These are phyloP conservation scores for Anneissia japonica DNA, from an alignment of 35 echinoderm and acorn worm species.

Conservation along the genomic window DNA sequence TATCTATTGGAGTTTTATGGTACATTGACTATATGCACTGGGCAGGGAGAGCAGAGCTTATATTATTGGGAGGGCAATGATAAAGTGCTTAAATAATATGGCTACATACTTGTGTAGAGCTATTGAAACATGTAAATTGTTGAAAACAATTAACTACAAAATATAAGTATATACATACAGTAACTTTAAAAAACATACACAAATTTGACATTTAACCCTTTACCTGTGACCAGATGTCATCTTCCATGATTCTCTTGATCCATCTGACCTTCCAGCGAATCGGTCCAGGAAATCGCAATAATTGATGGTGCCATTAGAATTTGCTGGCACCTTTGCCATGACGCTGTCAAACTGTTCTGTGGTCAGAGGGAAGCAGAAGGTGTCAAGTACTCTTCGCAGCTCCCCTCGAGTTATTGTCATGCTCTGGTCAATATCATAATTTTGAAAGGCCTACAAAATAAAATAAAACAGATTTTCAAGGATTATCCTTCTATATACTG, in stretches of 20 bases:
- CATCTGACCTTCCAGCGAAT: conserved; percentile 54
- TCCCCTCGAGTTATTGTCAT: conserved; percentile 89
- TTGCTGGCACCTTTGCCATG: conserved; percentile 74
- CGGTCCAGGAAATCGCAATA: conserved; percentile 88
- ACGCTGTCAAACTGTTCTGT: conserved; percentile 94
- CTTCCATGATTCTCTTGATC: conserved; percentile 73
- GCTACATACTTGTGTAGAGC: too few relatives aligned
- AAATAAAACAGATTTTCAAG: not conserved
- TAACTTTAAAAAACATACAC: not conserved
- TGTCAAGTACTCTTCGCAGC: conserved; percentile 81
- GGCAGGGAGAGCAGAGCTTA: too few relatives aligned
- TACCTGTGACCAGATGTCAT: conserved; percentile 89
- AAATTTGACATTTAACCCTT: not conserved
- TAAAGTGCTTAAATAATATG: too few relatives aligned
- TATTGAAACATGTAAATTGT: too few relatives aligned
- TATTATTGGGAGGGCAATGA: too few relatives aligned
- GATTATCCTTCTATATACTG: not conserved
- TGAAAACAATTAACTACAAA: too few relatives aligned
- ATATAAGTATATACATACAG: too few relatives aligned
- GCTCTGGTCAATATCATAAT: conserved; percentile 99
- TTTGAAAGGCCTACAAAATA: conserved; percentile 73
- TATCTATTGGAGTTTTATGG: too few relatives aligned
- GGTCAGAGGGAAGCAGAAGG: conserved; percentile 70
- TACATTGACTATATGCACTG: too few relatives aligned
- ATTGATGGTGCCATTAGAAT: conserved; percentile 84